phyloP scores from a whole-genome alignment of 2,113 vertebrate species.

The Amblyornis subalaris region DNA sequence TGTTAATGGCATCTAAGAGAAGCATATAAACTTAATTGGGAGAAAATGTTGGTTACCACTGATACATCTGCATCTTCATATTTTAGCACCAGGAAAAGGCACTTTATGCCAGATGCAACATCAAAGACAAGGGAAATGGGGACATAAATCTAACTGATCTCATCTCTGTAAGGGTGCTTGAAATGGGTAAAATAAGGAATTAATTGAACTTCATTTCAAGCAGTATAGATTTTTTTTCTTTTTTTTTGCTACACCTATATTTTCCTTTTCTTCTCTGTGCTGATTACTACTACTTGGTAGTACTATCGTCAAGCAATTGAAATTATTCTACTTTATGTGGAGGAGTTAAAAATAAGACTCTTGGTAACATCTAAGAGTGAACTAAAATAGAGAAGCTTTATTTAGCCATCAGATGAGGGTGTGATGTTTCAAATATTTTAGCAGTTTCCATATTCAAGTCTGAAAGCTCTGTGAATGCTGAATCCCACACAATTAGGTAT shows the following conservation, averaged over 20 bases:
- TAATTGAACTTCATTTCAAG: conserved; percentile 41
- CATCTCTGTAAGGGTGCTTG: conserved; percentile 50
- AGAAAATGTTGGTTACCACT: conserved; percentile 50
- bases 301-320: not conserved
- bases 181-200: conserved; percentile 60
- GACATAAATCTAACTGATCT: conserved; percentile 63
- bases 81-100: conserved; percentile 55
- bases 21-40: conserved; percentile 54
- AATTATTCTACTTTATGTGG: not conserved
- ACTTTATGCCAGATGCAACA: conserved; percentile 55
- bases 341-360: not conserved
- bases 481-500: not conserved
- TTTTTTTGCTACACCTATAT: not conserved
- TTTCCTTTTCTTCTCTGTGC: not conserved
- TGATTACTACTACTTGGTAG: not conserved
- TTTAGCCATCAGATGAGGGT: not conserved
- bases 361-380: not conserved
- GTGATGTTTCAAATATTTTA: not conserved
- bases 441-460: not conserved
- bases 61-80: conserved; percentile 59
- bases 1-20: conserved; percentile 39
- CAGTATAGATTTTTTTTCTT: not conserved
- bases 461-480: not conserved
- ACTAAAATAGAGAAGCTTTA: not conserved
- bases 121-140: conserved; percentile 60